A percentile compares a stretch with the other conserved stretches of the same genome.
Evolutionary conservation across 2,113 vertebrate genomes (phyloP).

Genomic region (Epinephelus moara): DNA sequence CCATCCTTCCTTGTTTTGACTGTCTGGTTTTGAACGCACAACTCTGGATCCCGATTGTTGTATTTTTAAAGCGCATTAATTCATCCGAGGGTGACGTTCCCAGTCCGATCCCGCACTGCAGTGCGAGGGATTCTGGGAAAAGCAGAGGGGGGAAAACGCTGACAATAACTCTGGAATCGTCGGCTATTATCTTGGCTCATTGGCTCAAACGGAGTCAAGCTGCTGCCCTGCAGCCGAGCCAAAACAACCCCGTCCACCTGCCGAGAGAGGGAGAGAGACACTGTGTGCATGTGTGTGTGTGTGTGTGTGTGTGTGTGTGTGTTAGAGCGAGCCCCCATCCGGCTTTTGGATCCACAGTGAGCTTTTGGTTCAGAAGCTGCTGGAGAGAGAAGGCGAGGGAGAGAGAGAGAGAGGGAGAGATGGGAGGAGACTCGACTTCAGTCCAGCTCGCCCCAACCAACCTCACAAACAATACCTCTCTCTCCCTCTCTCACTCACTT

Average conservation of each 20-base stretch:
- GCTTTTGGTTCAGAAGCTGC: conserved; percentile 73
- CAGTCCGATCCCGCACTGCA: conserved; percentile 48
- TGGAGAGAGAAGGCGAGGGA: conserved; percentile 44
- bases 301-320: conserved; percentile 23
- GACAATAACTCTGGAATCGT: conserved; percentile 82
- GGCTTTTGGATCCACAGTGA: conserved; percentile 68
- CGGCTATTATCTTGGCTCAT: conserved; percentile 82
- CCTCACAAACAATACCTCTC: conserved; percentile 75
- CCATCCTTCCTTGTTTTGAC: conserved; percentile 12
- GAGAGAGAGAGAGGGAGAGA: conserved; percentile 25
- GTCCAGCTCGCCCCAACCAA: conserved; percentile 59
- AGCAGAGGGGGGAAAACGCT: conserved; percentile 61
- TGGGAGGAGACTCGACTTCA: conserved; percentile 56
- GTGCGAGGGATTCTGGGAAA: conserved; percentile 72
- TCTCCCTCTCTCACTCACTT: conserved; percentile 63
- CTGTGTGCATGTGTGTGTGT: conserved; percentile 20
- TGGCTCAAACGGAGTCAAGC: conserved; percentile 83
- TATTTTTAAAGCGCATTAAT: conserved; percentile 45
- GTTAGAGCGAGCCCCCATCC: conserved; percentile 55
- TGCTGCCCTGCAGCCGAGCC: conserved; percentile 80
- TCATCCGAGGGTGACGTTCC: conserved; percentile 53
- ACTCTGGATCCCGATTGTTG: neutral
- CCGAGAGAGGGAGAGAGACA: conserved; percentile 64
- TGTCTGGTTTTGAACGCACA: neutral
- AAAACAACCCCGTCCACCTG: conserved; percentile 84